These are phyloP conservation scores for Alcedo atthis DNA, from an alignment of 2,797 vertebrate species.

Conservation along the genomic window DNA sequence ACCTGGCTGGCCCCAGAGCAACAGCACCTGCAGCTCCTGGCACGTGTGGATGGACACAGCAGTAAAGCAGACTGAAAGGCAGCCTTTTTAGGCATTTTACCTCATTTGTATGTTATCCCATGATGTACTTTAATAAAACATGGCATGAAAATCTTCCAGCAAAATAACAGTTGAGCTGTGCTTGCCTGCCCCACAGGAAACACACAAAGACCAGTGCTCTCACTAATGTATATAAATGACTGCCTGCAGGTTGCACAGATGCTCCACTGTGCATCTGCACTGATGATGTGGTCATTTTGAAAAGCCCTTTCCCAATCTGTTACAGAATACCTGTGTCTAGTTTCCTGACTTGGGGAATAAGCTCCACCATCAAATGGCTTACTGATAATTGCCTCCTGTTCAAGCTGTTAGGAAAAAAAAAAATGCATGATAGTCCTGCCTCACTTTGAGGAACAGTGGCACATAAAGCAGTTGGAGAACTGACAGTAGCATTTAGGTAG, in stretches of 20 bases:
- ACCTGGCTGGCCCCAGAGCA: not conserved
- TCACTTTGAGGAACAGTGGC: slow-evolving; percentile 34
- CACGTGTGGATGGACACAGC: accelerated
- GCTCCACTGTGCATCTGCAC: slow-evolving; percentile 25
- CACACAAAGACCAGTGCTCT: slow-evolving; percentile 9
- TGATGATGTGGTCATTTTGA: slow-evolving; percentile 45
- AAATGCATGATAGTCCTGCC: slow-evolving; percentile 10
- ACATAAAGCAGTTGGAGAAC: slow-evolving; percentile 60
- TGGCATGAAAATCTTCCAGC: slow-evolving; percentile 26
- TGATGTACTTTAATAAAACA: slow-evolving; percentile 15
- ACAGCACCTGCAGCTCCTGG: not conserved
- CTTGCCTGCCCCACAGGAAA: not conserved
- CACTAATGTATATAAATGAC: slow-evolving; percentile 61
- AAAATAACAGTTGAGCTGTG: slow-evolving; percentile 7
- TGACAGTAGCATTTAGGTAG: slow-evolving; percentile 54
- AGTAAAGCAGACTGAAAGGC: not conserved
- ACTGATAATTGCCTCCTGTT: slow-evolving; percentile 55
- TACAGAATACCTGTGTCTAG: slow-evolving; percentile 41
- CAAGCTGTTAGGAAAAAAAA: slow-evolving; percentile 48
- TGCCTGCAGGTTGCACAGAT: slow-evolving; percentile 54
- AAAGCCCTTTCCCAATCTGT: slow-evolving; percentile 54
- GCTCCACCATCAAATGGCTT: slow-evolving; percentile 38
- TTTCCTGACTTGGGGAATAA: slow-evolving; percentile 29
- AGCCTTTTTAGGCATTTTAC: not conserved
- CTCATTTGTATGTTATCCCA: not conserved